Base-by-base conservation (phyloP, 2,113 vertebrate species). In the Leptobrachium ailaonicum region DNA sequence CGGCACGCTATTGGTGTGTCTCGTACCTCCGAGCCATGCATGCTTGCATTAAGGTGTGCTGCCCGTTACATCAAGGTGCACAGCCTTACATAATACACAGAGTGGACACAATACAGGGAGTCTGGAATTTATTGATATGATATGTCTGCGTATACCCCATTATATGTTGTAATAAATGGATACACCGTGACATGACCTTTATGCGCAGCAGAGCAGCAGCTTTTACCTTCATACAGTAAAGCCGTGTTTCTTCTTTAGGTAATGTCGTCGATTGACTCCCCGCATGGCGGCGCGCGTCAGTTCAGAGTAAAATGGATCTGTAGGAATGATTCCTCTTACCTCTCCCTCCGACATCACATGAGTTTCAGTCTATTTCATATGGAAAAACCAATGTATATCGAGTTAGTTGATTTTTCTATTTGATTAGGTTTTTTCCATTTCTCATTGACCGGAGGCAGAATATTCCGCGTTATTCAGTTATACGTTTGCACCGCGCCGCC, bases 351-450 rank as follows among this genome's bases (percentile, higher is more conserved):
- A 3, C 13, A 12, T 60, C 56, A 60, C 13, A 12, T 12, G 13
- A 14, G 13, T 14, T 60, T 60, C 11, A 60, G 3, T 12, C 56
- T 60, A 60, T 2, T 60, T 10, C 56, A 7, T 58, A 10, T 58
- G 56, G 13, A 1, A 13, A 60, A 60, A 60, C 56, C 56, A 60
- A 60, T 60, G 13, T 60, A 60, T 60, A 60, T 60, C 56, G 11
- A 14, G 56, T 7, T 12, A 13, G 56, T 60, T 60, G 56, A 60
- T 60, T 60, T 2, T 10, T 58, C 3, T 8, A 60, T 14, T 50
- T 50, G 47, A 50, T 50, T 50, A 50, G 47, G 4, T 50, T 60
- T 60, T 73, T 60, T 73, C 56, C n/a, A 62, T 73, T 60, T 73
- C 13, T 73, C 72, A 43, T 44, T 62, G 13, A 64, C 54, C 56